Percentiles rank a stretch among this genome's conserved stretches.
Conservation (phyloP, 2,113 vertebrate species). For the Trematocara zebra region DNA sequence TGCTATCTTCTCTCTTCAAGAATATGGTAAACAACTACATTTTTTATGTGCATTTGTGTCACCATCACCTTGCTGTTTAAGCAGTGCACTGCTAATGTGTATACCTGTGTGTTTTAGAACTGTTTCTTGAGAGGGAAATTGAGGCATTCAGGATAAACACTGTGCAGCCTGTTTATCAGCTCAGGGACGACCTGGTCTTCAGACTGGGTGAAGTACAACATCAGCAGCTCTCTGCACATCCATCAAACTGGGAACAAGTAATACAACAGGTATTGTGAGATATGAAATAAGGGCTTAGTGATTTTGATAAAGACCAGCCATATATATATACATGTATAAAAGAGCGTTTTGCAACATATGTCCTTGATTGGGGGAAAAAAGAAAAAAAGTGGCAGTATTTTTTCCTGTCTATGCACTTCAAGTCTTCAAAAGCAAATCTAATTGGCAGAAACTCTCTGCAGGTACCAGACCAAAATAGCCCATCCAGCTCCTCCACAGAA, state of each 20-base stretch:
- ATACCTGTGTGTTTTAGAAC: constrained; percentile 55
- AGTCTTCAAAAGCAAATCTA: background rate
- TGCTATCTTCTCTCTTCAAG: constrained; percentile 54
- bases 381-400: background rate
- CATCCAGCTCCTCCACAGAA: background rate
- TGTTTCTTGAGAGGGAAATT: constrained; percentile 70
- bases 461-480: background rate
- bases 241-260: constrained; percentile 58
- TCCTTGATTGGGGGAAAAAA: background rate
- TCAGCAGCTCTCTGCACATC: constrained; percentile 9
- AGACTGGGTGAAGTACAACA: constrained; percentile 59
- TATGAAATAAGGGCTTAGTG: background rate
- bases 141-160: constrained; percentile 66
- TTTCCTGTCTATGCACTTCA: background rate
- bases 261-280: constrained; percentile 76
- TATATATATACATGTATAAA: background rate
- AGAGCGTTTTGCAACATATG: background rate
- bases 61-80: background rate
- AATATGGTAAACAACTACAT: constrained; percentile 49
- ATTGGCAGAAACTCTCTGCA: background rate
- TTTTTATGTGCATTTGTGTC: background rate
- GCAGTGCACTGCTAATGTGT: background rate
- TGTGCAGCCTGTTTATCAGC: constrained; percentile 77
- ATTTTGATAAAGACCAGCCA: background rate
- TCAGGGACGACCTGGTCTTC: constrained; percentile 77